phyloP scores from a whole-genome alignment of 2,888 invertebrate genomes.

The Sphaerophoria taeniata region DNA sequence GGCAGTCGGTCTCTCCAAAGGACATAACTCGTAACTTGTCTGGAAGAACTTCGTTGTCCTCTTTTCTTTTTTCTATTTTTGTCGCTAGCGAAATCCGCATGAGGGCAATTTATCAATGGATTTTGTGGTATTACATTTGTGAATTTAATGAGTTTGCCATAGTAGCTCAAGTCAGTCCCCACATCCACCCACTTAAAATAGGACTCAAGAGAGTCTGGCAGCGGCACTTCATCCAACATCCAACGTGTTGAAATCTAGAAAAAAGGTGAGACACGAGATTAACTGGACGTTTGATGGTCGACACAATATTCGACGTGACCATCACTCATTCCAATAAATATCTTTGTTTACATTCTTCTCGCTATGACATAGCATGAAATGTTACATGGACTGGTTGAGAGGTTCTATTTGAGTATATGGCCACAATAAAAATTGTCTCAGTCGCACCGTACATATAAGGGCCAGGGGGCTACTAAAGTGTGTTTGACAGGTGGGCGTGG shows the following conservation, averaged over 20 bases:
- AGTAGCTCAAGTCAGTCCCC: conserved; percentile 44
- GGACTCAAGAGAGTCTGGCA: neutral
- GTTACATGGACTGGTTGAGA: neutral
- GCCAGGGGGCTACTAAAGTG: neutral
- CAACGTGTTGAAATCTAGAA: conserved; percentile 45
- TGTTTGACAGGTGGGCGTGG: conserved; percentile 30
- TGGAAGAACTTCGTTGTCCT: neutral
- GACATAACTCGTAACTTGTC: conserved; percentile 36
- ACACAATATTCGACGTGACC: conserved; percentile 52
- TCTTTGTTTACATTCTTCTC: conserved; percentile 15
- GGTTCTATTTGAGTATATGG: conserved; percentile 42
- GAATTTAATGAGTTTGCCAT: conserved; percentile 61
- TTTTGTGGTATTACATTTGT: conserved; percentile 67
- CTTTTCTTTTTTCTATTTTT: neutral
- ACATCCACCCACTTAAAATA: conserved; percentile 35
- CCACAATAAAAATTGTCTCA: conserved; percentile 49
- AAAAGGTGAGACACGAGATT: conserved; percentile 45
- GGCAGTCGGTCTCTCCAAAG: conserved; percentile 17
- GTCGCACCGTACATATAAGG: conserved; percentile 16
- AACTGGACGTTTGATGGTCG: conserved; percentile 43
- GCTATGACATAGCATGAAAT: neutral
- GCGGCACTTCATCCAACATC: conserved; percentile 3
- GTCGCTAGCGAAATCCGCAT: conserved; percentile 38
- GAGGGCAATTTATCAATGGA: conserved; percentile 74
- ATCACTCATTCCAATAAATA: conserved; percentile 51